These are phyloP conservation scores for Spicauda simplicius DNA, from an alignment of 2,888 invertebrate species.

Conservation along the genomic window DNA sequence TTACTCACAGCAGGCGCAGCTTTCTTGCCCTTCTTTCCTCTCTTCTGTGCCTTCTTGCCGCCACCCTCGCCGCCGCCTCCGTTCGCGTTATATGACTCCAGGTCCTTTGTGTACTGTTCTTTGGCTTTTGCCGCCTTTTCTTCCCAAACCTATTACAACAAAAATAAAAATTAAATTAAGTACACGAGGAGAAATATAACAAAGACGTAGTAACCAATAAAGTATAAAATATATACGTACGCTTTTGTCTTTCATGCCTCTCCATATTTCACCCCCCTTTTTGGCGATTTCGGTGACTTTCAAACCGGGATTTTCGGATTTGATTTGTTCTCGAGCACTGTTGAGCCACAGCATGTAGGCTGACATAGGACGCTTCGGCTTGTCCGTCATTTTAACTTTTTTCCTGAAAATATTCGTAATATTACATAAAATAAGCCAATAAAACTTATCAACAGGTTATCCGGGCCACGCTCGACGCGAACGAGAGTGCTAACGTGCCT, in stretches of 20 bases:
- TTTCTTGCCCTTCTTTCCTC: conserved; percentile 83
- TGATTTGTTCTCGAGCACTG: conserved; percentile 94
- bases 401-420: conserved; percentile 66
- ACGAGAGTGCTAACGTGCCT: conserved; percentile 54
- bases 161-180: conserved; percentile 36
- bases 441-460: conserved; percentile 63
- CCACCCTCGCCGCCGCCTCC: conserved; percentile 87
- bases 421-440: conserved; percentile 46
- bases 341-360: conserved; percentile 99
- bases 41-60: conserved; percentile 83
- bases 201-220: conserved; percentile 24
- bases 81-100: conserved; percentile 95
- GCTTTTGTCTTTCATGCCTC: conserved; percentile 93
- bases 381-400: conserved; percentile 91
- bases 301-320: conserved; percentile 95
- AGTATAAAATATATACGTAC: conserved; percentile 78
- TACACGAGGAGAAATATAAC: conserved; percentile 25
- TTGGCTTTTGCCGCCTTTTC: conserved; percentile 94
- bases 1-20: conserved; percentile 73
- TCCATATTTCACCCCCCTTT: conserved; percentile 98
- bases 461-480: conserved; percentile 50
- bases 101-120: conserved; percentile 93
- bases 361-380: conserved; percentile 96
- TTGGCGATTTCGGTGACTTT: conserved; percentile 97
- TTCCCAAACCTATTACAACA: conserved; percentile 91